Evolutionary conservation across 2,888 invertebrate genomes (phyloP).

Genomic region (Melanostoma scalare): DNA sequence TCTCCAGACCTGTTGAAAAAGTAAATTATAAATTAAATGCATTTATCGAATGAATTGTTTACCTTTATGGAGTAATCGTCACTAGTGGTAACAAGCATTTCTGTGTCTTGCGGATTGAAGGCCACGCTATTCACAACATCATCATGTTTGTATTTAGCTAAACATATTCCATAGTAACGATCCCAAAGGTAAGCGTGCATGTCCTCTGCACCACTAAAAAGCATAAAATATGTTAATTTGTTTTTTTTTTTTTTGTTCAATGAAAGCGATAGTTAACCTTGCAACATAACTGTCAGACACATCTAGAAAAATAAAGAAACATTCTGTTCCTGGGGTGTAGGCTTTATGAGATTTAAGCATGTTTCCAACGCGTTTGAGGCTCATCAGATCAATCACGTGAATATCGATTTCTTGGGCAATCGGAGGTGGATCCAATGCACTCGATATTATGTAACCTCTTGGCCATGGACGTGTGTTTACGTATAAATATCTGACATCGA

Average conservation of each 20-base stretch:
- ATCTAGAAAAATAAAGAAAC: conserved; percentile 93
- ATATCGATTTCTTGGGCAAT: conserved; percentile 94
- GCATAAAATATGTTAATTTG: conserved; percentile 4
- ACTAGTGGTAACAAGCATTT: conserved; percentile 91
- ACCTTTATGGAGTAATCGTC: conserved; percentile 90
- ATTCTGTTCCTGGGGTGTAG: conserved; percentile 92
- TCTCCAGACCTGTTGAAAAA: conserved; percentile 77
- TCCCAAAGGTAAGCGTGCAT: conserved; percentile 93
- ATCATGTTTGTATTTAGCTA: conserved; percentile 88
- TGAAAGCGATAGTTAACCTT: conserved; percentile 83
- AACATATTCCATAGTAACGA: conserved; percentile 90
- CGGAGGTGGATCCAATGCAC: conserved; percentile 91
- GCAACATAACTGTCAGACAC: conserved; percentile 92
- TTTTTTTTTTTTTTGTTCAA: neutral
- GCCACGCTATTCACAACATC: conserved; percentile 94
- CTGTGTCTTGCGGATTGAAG: conserved; percentile 90
- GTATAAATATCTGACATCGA: conserved; percentile 86
- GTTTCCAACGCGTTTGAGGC: conserved; percentile 88
- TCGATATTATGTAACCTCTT: conserved; percentile 87
- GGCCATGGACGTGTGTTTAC: conserved; percentile 94
- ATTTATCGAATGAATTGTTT: conserved; percentile 85
- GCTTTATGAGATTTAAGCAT: conserved; percentile 91
- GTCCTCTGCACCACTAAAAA: conserved; percentile 91
- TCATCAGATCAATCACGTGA: conserved; percentile 91
- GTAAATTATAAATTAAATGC: conserved; percentile 82